Base-by-base conservation (phyloP, 2,888 invertebrate species). In the Lasius fuliginosus region DNA sequence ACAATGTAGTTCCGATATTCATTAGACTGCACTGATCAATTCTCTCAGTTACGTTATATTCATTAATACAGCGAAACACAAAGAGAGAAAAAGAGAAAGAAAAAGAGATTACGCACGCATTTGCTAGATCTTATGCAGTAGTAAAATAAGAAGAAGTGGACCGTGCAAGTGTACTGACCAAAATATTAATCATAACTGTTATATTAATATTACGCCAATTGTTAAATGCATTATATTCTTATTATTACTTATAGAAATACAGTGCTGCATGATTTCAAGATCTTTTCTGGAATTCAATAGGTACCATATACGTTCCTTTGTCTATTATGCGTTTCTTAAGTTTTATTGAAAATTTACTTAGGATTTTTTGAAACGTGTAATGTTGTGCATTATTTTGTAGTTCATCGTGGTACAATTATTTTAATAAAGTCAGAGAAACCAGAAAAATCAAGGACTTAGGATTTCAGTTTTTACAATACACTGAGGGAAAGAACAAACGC, bases 1-100 rank as follows among this genome's bases (percentile, higher is more conserved):
- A 3, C 36, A 53, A 76, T n/a, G 53, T 27, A 30, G 5, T 30
- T 33, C 12, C 33, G 11, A 42, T 33, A 33, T 79, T 69, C 69
- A 69, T 79, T 79, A 79, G 68, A 42, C 15, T 18, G 67, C 3
- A 40, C 69, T 69, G 69, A 69, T 18, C 77, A 79, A 58, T 68
- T 68, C 11, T 68, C 18, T 15, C 12, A 30, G 40, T 77, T 77
- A 77, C 3, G 30, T 79, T 79, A 79, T 56, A 36, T 27, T 53
- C 58, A 79, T 60, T 69, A 77, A 68, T 58, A 69, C 33, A 68
- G 11, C 12, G 42, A 42, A 42, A 30, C 11, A 36, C 12, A 11
- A 11, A 12, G 18, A n/a, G 30, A 23, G 15, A 60, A 4, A 12
- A 18, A 15, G 12, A 18, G 6, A 18, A 49, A n/a, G n/a, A 53